These are phyloP conservation scores for Dromas ardeola DNA, from an alignment of 2,113 vertebrate genomes.

Conservation along the genomic window DNA sequence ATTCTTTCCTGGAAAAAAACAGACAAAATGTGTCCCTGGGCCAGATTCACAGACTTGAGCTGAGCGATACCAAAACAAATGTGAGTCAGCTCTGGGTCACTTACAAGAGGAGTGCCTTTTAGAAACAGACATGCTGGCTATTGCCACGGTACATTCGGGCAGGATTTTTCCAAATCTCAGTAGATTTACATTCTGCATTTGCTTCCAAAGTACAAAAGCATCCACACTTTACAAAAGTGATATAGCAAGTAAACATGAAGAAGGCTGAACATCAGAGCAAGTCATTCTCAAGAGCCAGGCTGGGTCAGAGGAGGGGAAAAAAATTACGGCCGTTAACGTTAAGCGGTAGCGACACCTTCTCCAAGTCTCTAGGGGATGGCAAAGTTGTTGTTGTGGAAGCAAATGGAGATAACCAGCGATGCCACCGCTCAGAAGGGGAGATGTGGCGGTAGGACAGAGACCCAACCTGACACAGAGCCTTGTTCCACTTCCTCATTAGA, in stretches of 20 bases:
- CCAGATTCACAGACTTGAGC: neutral
- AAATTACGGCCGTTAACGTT: neutral
- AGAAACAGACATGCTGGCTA: neutral
- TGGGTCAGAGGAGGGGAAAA: neutral
- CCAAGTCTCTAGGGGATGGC: neutral
- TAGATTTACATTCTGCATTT: neutral
- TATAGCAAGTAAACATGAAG: neutral
- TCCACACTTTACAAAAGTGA: neutral
- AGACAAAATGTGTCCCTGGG: neutral
- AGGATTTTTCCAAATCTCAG: slow-evolving; percentile 16
- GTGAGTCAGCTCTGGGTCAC: neutral
- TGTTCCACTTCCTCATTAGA: neutral
- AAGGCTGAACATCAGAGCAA: neutral
- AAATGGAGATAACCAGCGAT: rapidly evolving
- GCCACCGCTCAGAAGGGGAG: neutral
- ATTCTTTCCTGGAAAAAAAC: neutral
- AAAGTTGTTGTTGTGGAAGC: neutral
- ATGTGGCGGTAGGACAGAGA: neutral
- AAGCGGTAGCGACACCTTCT: neutral
- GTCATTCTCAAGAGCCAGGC: neutral
- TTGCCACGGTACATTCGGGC: neutral
- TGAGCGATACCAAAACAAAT: neutral
- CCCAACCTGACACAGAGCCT: neutral
- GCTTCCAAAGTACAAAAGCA: neutral
- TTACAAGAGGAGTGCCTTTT: neutral